These are phyloP conservation scores for Pachliopta kotzebuea DNA, from an alignment of 2,888 invertebrate species.

Conservation along the genomic window DNA sequence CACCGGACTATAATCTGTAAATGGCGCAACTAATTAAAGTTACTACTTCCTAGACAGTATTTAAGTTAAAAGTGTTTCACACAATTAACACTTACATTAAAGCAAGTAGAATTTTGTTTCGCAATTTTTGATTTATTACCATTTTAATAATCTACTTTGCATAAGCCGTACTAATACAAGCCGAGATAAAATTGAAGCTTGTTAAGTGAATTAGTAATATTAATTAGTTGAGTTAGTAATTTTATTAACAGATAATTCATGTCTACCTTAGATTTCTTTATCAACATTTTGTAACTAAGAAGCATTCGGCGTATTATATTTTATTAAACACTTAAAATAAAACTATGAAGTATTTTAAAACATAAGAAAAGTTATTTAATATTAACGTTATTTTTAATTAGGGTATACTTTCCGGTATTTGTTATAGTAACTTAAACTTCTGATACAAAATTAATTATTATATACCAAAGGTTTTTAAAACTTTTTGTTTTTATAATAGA, in stretches of 20 bases:
- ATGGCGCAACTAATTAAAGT: background rate
- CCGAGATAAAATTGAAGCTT: constrained; percentile 1
- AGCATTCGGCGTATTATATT: too few species aligned
- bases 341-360: too few species aligned
- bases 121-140: constrained; percentile 16
- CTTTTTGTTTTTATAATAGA: too few species aligned
- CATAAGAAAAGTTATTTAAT: too few species aligned
- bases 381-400: too few species aligned
- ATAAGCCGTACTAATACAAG: constrained; percentile 1
- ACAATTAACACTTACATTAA: constrained; percentile 29
- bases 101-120: constrained; percentile 16
- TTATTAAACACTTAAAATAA: too few species aligned
- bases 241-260: background rate
- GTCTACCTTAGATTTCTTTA: background rate
- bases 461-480: too few species aligned
- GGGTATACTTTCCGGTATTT: too few species aligned
- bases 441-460: too few species aligned
- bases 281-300: background rate
- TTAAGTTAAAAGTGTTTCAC: constrained; percentile 26
- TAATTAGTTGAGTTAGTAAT: background rate
- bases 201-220: constrained; percentile 5
- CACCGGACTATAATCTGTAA: background rate
- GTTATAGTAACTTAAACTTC: too few species aligned
- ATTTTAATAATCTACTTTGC: constrained; percentile 15
- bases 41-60: constrained; percentile 37